A percentile compares a stretch with the other conserved stretches of the same genome.
These are phyloP conservation scores for Laothoe populi DNA, from an alignment of 2,888 invertebrate genomes.

Conservation along the genomic window DNA sequence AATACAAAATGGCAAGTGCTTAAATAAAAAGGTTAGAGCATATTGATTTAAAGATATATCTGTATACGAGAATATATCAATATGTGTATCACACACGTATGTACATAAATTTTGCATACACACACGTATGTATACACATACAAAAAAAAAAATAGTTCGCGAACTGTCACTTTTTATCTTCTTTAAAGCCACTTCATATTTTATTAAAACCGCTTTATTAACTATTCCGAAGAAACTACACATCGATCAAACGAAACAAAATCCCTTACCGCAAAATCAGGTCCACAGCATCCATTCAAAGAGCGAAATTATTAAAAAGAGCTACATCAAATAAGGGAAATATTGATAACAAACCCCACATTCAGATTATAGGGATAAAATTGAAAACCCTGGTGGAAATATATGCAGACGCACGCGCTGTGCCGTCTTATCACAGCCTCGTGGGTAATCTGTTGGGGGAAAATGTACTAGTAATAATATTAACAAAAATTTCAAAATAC, in stretches of 20 bases:
- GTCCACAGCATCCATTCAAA: slow-evolving; percentile 27
- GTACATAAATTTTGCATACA: no score
- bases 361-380: slow-evolving; percentile 58
- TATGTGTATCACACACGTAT: no score
- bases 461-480: slow-evolving; percentile 50
- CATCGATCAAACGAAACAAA: not conserved
- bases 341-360: slow-evolving; percentile 52
- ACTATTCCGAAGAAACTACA: no score
- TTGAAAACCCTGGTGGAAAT: slow-evolving; percentile 60
- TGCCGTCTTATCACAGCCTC: slow-evolving; percentile 57
- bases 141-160: no score
- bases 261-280: not conserved
- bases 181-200: no score
- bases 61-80: no score
- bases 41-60: no score
- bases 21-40: no score
- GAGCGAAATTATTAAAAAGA: slow-evolving; percentile 39
- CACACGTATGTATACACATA: no score
- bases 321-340: slow-evolving; percentile 46
- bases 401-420: slow-evolving; percentile 67
- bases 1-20: no score
- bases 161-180: no score
- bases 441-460: slow-evolving; percentile 53
- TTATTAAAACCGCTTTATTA: no score
- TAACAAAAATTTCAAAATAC: slow-evolving; percentile 7